Evolutionary conservation across 2,888 invertebrate species (phyloP), one percentile per base, ranked within the genome.

Genomic region (Lycia hirtaria): DNA sequence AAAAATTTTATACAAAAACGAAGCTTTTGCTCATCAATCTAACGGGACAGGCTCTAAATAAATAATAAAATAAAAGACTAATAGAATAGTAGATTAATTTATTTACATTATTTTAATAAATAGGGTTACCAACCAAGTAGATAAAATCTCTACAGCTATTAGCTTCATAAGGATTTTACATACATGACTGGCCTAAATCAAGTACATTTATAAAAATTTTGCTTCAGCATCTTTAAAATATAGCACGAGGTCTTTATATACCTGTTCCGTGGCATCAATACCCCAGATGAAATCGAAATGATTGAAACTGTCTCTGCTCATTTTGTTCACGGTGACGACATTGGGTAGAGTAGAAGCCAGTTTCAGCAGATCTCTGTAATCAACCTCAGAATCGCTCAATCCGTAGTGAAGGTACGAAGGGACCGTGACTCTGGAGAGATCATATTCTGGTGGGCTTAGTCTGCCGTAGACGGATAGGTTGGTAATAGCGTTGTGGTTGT

Each of bases 201-300:
- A 20, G 0, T 58, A 43, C 56, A 52, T 57, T 65, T 60, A 66
- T 48, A 62, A 48, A 52, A 68, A 62, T 12, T 35, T 60, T 2
- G 43, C 52, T 20, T 82, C 83, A 35, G 76, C 76, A 7, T 76
- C 56, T 37, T 62, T 76, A 72, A 85, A 51, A 1, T 60, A 35
- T 1, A 24, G 26, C 2, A 83, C 17, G 0, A 83, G 0, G 2
- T 41, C 58, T n/a, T 76, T 70, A 33, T 78, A 81, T 0, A 83
- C 26, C 20, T 69, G 49, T 0, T 62, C 59, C 28, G 45, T 76
- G 0, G 64, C 79, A 40, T 80, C 73, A 0, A 26, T 54, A 0
- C 70, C 76, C 85, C 84, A 85, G n/a, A 81, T 65, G 48, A 79
- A 85, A 28, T 83, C 83, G 2, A 66, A 71, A 60, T 85, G 84